Base-by-base conservation (phyloP, 2,888 invertebrate genomes). In the Melanostoma scalare region DNA sequence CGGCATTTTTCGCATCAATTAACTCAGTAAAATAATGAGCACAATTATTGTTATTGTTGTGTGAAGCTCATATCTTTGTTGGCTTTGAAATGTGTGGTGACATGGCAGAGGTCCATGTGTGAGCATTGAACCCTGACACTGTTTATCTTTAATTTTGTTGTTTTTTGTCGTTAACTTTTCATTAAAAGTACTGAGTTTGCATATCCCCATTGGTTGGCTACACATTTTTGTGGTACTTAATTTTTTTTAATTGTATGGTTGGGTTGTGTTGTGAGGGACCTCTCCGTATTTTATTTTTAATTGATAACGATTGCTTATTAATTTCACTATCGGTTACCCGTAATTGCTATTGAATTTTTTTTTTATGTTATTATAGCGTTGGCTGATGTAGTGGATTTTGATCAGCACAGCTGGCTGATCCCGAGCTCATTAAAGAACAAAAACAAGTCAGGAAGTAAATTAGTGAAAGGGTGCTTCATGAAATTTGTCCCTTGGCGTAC, bases 1-100 rank as follows among this genome's bases (percentile, higher is more conserved):
- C 68, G 81, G 81, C 55, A 65, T 63, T 82, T 68, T 82, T 73
- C 72, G 58, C 82, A 78, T 82, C 82, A 82, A 82, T 82, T 82
- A 82, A 82, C 68, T 78, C 73, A 63, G 78, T 63, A 46, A 69
- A 77, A 73, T 73, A 82, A 82, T 82, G 77, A 77, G 73, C 63
- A 72, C 61, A 73, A 63, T 77, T 20, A 63, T 63, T 63, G 50
- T 63, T 50, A 50, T 48, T 8, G 20, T 35, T 72, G 58, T 72
- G 36, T 46, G 44, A 35, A 8, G 65, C 44, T 69, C 40, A 36
- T 48, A 38, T 52, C 46, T 30, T 55, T 35, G 55, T 73, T 68
- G 61, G 55, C 53, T 48, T 48, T 55, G 50, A 8, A 20, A 65
- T 50, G 30, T 48, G 50, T 53, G 67, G 42, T 38, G 4, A 55